Evolutionary conservation across 2,888 invertebrate species (phyloP).

Genomic region (Cataglyphis cursor): DNA sequence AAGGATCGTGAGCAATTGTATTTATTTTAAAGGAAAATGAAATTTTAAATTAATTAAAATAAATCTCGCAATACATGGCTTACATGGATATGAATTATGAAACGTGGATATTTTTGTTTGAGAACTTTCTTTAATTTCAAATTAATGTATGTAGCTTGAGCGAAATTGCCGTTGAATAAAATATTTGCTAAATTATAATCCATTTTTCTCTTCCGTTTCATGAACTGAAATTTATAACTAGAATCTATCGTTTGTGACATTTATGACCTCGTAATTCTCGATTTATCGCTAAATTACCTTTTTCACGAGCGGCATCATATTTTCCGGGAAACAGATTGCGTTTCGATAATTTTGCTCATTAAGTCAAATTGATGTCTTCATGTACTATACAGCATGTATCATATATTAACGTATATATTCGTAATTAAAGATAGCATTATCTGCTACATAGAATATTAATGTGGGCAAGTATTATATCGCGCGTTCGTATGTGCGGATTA

Average conservation of each 20-base stretch:
- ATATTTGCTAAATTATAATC: slow-evolving; percentile 8
- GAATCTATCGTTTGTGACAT: slow-evolving; percentile 6
- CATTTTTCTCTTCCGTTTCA: neutral
- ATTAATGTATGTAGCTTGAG: neutral
- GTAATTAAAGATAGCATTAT: slow-evolving; percentile 6
- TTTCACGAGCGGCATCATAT: slow-evolving; percentile 2
- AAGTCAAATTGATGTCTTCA: slow-evolving; percentile 6
- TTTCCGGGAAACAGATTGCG: slow-evolving; percentile 36
- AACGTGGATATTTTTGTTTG: neutral
- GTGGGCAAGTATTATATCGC: slow-evolving; percentile 21
- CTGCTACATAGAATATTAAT: slow-evolving; percentile 1
- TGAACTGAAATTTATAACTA: neutral
- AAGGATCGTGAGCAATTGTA: neutral
- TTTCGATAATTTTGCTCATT: slow-evolving; percentile 35
- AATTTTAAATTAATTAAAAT: neutral
- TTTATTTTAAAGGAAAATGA: neutral
- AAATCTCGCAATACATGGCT: neutral
- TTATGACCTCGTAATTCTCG: slow-evolving; percentile 17
- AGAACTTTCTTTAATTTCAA: neutral
- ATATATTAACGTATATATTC: neutral
- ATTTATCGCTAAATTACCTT: slow-evolving; percentile 35
- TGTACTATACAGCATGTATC: neutral
- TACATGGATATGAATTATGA: neutral
- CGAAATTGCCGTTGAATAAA: neutral
- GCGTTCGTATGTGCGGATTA: neutral